Evolutionary conservation across 2,113 vertebrate species (phyloP), one percentile per base, ranked within the genome.

Genomic region (Diadophis punctatus): DNA sequence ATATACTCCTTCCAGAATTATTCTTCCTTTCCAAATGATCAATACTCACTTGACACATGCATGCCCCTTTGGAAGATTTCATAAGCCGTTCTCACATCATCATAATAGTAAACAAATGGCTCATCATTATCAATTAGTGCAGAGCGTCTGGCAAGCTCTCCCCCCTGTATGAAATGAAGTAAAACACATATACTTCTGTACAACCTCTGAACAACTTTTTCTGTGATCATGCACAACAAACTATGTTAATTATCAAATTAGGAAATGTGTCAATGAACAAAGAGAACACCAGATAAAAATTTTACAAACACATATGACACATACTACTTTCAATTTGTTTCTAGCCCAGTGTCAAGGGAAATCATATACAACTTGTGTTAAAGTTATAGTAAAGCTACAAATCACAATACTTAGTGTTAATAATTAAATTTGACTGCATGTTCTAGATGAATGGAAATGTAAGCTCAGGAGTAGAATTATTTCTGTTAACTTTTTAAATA

Each of bases 41-140:
- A 86, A 27, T 87, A 96, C 99, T 98, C 97, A 99, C 99, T 98
- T 95, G 99, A 99, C 91, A 99, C 96, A 55, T 97, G 94, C 46
- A 99, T 14, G 18, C 99, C 99, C 95, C 99, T 98, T 56, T 96
- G 97, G 96, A 99, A 99, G 49, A 98, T 90, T 43, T 99, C 98
- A 39, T 99, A 99, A 48, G 94, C 87, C 0, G 99, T 99, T 92
- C 88, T 97, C 86, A 98, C 98, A 0, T 99, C 99, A 0, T 97
- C 97, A 0, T 99, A 99, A 96, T 97, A 98, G 95, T 96, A 97
- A 0, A 85, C 63, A 93, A 99, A 12, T 2, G 39, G 94, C 74
- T 98, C 97, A 0, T 98, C 96, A 0, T 93, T 96, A 1, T 97
- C 97, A n/a, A 98, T 97, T 8, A 99, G 95, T 0, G 95, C 89